These are phyloP conservation scores for Carassius carassius DNA, from an alignment of 2,113 vertebrate genomes.

Conservation along the genomic window DNA sequence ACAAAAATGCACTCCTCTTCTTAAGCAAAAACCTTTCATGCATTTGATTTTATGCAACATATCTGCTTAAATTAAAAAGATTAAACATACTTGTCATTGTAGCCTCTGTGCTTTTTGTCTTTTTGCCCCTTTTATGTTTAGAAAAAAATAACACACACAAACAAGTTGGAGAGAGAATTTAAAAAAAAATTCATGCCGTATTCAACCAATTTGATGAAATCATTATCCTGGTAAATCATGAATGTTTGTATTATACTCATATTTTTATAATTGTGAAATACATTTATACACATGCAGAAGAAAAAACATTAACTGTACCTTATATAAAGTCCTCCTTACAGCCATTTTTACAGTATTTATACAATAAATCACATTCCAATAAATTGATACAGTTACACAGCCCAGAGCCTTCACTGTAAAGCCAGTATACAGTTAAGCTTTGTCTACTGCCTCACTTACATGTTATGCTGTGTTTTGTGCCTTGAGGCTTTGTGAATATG, in stretches of 20 bases:
- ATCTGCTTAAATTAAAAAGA: no score
- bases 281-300: background rate
- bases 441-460: conserved; percentile 14
- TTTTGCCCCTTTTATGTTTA: background rate
- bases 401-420: background rate
- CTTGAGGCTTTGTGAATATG: conserved; percentile 65
- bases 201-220: background rate
- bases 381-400: background rate
- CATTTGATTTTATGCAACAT: no score
- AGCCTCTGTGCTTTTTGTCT: background rate
- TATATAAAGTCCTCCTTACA: background rate
- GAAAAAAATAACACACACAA: background rate
- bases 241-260: background rate
- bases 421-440: conserved; percentile 9
- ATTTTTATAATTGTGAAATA: background rate
- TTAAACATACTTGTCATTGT: conserved; percentile 33
- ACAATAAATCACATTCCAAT: background rate
- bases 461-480: conserved; percentile 36
- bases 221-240: background rate
- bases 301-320: background rate
- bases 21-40: background rate
- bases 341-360: background rate
- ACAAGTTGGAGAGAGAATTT: background rate
- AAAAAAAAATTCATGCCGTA: background rate
- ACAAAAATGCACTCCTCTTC: background rate